Conservation (phyloP, 2,113 vertebrate genomes). For the Malurus elegans region DNA sequence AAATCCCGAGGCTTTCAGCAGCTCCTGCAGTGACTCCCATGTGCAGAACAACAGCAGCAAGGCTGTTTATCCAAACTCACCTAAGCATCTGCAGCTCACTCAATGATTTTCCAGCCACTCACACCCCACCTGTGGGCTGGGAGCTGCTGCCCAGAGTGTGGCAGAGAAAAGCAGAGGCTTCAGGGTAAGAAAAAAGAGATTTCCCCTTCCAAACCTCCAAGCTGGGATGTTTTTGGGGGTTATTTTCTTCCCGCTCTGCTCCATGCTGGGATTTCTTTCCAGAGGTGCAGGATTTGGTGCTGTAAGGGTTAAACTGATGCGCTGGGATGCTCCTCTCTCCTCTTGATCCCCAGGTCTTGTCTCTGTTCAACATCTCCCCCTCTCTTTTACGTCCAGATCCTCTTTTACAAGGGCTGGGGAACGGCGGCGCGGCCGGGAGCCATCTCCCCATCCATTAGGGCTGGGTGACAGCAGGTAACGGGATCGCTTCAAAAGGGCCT, state of each 20-base stretch:
- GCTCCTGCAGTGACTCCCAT: conserved; percentile 2
- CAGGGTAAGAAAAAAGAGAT: neutral
- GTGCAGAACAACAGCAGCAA: conserved; percentile 29
- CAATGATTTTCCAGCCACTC: neutral
- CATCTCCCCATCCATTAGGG: conserved; percentile 40
- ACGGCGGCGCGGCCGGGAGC: conserved; percentile 17
- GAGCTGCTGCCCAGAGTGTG: neutral
- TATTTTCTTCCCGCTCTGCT: neutral
- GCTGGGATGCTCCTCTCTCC: neutral
- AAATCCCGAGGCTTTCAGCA: conserved; percentile 48
- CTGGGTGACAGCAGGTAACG: neutral
- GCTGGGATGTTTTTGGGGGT: neutral
- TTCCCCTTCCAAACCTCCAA: neutral
- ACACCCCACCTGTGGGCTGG: neutral
- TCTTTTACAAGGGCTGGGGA: conserved; percentile 54
- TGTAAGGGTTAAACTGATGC: conserved; percentile 26
- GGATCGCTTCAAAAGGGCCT: neutral
- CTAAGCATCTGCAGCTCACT: neutral
- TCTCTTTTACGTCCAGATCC: conserved; percentile 27
- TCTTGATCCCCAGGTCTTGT: conserved; percentile 1
- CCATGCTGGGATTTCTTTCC: neutral
- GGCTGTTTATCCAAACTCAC: conserved; percentile 31
- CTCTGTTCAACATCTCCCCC: conserved; percentile 49
- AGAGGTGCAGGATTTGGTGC: neutral
- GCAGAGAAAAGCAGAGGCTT: neutral